Evolutionary conservation across 2,113 vertebrate genomes (phyloP), one percentile per base, ranked within the genome.

Genomic region (Trogon melanurus): DNA sequence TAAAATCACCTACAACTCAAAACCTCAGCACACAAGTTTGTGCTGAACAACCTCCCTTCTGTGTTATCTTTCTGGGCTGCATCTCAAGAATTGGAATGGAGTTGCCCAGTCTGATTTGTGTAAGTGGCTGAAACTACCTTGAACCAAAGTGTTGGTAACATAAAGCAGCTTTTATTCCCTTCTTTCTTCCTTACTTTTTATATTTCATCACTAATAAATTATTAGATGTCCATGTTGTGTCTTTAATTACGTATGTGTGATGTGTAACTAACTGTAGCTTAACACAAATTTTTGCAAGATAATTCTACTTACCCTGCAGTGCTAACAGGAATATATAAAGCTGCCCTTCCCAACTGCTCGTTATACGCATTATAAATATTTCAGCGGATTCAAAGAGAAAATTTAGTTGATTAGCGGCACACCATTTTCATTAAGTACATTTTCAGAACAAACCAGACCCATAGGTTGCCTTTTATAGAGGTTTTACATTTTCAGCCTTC

Each of bases 291-390:
- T 76, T 81, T 56, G 38, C 48, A 70, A 87, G 45, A 75, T 14
- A 71, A 21, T 58, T 38, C 56, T 56, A 54, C 20, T 86, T 67
- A 84, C 32, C 17, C 32, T 61, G n/a, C 21, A 85, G 16, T 51
- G 30, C 29, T n/a, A 69, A 57, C 8, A 75, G 23, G 10, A 81
- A 65, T 19, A 44, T 4, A 50, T 10, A 53, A 86, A 84, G 38
- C 11, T 78, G 36, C 32, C 38, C 64, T 19, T 26, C 26, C 1
- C 58, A 82, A 4, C 9, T 54, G 13, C 50, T 90, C 0, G 0
- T 61, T 93, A 71, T 16, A 72, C 44, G 10, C 36, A 64, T 41
- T 58, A 76, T 26, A 81, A 91, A 84, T 36, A 3, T 74, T 83
- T 65, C 70, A 81, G 61, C 13, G 79, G 32, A 79, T 51, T 79